Conservation (phyloP, 2,888 invertebrate species). For the Drosophila kanekoi region DNA sequence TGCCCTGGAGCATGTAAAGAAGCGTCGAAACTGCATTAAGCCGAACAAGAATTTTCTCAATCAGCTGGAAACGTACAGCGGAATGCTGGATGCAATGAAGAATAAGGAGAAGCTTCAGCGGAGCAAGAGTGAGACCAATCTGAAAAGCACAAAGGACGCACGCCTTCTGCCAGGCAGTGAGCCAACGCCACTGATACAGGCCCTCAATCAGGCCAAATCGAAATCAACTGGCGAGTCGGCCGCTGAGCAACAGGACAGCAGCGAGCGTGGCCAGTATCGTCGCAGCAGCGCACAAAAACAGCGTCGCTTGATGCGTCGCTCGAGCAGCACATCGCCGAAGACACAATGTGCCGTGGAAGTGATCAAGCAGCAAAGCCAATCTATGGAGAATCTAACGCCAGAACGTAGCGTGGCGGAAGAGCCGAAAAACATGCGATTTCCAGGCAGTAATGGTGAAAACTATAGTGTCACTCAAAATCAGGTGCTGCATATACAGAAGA, state of each 20-base stretch:
- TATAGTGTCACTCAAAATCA: constrained; percentile 97
- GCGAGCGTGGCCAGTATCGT: constrained; percentile 45
- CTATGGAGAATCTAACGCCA: constrained; percentile 84
- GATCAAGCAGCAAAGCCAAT: constrained; percentile 85
- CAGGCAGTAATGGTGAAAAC: constrained; percentile 93
- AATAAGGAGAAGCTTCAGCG: constrained; percentile 96
- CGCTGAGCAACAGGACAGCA: constrained; percentile 46
- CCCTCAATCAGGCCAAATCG: constrained; percentile 85
- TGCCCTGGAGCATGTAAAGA: constrained; percentile 95
- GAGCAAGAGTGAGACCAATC: constrained; percentile 96
- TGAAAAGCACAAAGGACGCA: constrained; percentile 89
- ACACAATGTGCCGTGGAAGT: constrained; percentile 78
- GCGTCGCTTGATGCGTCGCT: constrained; percentile 80
- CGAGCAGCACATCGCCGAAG: constrained; percentile 84
- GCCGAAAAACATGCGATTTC: constrained; percentile 92
- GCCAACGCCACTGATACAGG: constrained; percentile 88
- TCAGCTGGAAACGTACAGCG: constrained; percentile 98
- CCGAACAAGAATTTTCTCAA: constrained; percentile 97
- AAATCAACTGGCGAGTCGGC: constrained; percentile 71
- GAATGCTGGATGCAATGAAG: constrained; percentile 98
- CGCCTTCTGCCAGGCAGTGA: constrained; percentile 87
- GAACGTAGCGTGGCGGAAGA: constrained; percentile 85
- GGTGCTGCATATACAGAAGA: constrained; percentile 92
- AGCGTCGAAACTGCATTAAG: constrained; percentile 96
- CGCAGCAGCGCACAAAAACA: constrained; percentile 78